Base-by-base conservation (phyloP, 37 sponge, comb jelly and placozoan genomes). In the Agelas oroides region DNA sequence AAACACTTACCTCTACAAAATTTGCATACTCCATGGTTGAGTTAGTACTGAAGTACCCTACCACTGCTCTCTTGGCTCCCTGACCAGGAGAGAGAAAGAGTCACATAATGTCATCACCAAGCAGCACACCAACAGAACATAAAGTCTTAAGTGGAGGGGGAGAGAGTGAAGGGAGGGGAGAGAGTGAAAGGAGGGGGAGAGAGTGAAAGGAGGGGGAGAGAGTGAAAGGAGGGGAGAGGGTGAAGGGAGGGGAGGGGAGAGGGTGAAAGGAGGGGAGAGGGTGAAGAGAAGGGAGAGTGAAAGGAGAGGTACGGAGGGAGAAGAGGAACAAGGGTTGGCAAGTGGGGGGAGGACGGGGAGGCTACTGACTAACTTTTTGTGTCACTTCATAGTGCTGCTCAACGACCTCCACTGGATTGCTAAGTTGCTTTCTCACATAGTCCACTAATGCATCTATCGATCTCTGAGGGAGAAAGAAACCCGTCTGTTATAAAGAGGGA, bases 21-120 rank as follows among this genome's bases (percentile, higher is more conserved):
- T 35, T 76, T 15, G 5, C 16, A 32, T 85, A 90, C 23, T 72
- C 82, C 30, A 16, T 24, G 20, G 77, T 39, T 2, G 20, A n/a
- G 71, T 85, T 86, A 52, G 30, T 35, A n/a, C 40, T 18, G 73
- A 89, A 92, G 82, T 59, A 85, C 1, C 90, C 93, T 59, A 92
- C 73, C 33, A 85, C 78, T 40, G 93, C 79, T 59, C 81, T 84
- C 65, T 78, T 92, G 21, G 76, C 74, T 12, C 66, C 90, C 90
- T 92, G 65, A 30, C 8, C 11, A 53, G 74, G 15, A n/a, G 28
- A 17, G 5, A 84, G 52, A 8, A 46, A 8, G 6, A 46, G 46
- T n/a, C n/a, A n/a, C n/a, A n/a, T n/a, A n/a, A n/a, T n/a, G n/a
- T n/a, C n/a, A n/a, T n/a, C n/a, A n/a, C n/a, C n/a, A n/a, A 46